A percentile compares a stretch with the other conserved stretches of the same genome.
These are phyloP conservation scores for Symphodus melops DNA, from an alignment of 2,113 vertebrate genomes.

Conservation along the genomic window DNA sequence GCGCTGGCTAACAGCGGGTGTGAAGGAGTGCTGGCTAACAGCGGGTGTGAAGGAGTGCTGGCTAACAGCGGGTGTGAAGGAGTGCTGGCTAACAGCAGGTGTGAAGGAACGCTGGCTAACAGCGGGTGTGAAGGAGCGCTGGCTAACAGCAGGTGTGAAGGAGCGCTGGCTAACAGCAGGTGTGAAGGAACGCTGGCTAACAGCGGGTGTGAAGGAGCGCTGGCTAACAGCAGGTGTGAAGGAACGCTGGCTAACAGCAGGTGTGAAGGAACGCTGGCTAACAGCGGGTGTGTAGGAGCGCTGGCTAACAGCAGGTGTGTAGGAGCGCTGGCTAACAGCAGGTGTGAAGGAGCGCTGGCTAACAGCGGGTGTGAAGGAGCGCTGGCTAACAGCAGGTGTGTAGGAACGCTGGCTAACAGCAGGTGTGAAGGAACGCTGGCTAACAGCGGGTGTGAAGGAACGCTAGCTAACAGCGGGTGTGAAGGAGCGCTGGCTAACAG, in stretches of 20 bases:
- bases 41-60: neutral
- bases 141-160: neutral
- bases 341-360: neutral
- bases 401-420: neutral
- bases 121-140: neutral
- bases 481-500: neutral
- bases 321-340: neutral
- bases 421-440: neutral
- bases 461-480: neutral
- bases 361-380: neutral
- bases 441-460: neutral
- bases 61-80: neutral
- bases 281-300: neutral
- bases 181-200: neutral
- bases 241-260: neutral
- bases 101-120: neutral
- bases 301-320: neutral
- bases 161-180: neutral
- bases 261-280: neutral
- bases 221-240: neutral
- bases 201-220: neutral
- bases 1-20: neutral
- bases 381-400: neutral
- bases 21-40: neutral
- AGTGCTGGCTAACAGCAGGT: neutral